Evolutionary conservation across 2,797 vertebrate species (phyloP), one percentile per base, ranked within the genome.

Genomic region (Myotis pilosus): DNA sequence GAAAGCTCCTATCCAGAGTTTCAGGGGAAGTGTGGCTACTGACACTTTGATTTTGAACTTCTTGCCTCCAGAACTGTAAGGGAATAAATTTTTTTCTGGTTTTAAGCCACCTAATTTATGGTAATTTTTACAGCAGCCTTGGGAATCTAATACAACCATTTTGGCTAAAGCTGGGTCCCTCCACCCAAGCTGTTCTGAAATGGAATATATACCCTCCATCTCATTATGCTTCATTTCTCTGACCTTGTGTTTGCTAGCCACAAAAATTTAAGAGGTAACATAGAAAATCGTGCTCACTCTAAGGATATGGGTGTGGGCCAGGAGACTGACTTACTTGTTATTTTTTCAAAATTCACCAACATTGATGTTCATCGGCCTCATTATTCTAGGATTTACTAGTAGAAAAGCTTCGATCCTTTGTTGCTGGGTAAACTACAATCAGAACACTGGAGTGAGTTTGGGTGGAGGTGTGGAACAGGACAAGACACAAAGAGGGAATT

Each of bases 271-370:
- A 89, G 49, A 83, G 28, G 75, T 66, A 96, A 88, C 44, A 30
- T 19, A 88, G 57, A 85, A 93, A 94, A 81, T 22, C 16, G 38
- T 87, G 23, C 60, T 89, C 55, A 83, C 71, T 95, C 47, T 23
- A 80, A 88, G 28, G 25, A 86, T 76, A 64, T 47, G 64, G 72
- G 49, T 38, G 4, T 23, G 20, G 38, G 60, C 68, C 49, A 94
- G 47, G 47, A 96, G 49, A 94, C 76, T 95, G 75, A 95, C 49
- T 93, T 69, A 95, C 89, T 95, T 94, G 82, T 22, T 88, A 84
- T 49, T 91, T 97, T 95, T 96, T 84, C 75, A 87, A 91, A 96
- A 91, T 51, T 79, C 5, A 5, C 95, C 96, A 95, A 28, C 62
- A 84, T 22, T 49, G 60, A 74, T 82, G 44, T 44, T 89, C 79